Base-by-base conservation (phyloP, 2,888 invertebrate species). In the Aethes cnicana region DNA sequence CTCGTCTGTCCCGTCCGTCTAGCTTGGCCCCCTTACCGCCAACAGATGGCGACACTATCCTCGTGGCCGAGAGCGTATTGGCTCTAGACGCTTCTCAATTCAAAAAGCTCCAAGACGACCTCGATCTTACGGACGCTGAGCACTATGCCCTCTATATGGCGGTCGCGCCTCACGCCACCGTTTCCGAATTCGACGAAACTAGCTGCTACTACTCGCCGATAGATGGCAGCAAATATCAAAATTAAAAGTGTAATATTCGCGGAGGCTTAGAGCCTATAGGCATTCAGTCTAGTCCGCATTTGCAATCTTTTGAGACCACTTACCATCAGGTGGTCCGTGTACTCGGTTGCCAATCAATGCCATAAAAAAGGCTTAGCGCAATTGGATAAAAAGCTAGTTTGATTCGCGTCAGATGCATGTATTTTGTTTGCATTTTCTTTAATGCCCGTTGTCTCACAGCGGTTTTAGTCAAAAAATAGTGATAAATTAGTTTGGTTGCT, bases 81-180 rank as follows among this genome's bases (percentile, higher is more conserved):
- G 90, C 90, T 0, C 57, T 90, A 7, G 89, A 90, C 64, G 88
- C 90, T 1, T 61, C 67, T 1, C 72, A 82, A 1, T 84, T 90
- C 54, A 73, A 72, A 21, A 81, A 81, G 64, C 68, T 90, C 1
- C 89, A 82, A 39, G 89, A 89, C 26, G 92, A 92, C 50, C 76
- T 94, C 32, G 96, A 95, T 62, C 80, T 96, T 20, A 96, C 96
- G 0, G 96, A 96, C 62, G 96, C 96, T 0, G 97, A 97, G 68
- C 95, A 96, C 72, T 96, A 95, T 76, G 96, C 96, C 21, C 78
- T 97, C 53, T 97, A 97, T 64, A 96, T 96, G 66, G 94, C 95
- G 46, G 92, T 96, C 72, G 96, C 96, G 7, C 96, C 96, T 1
- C 94, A 94, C 72, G 96, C 96, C 12, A 96, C 96, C 0, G 94